Evolutionary conservation across 2,888 invertebrate species (phyloP), one percentile per base, ranked within the genome.

Genomic region (Muschampia plurimacula): DNA sequence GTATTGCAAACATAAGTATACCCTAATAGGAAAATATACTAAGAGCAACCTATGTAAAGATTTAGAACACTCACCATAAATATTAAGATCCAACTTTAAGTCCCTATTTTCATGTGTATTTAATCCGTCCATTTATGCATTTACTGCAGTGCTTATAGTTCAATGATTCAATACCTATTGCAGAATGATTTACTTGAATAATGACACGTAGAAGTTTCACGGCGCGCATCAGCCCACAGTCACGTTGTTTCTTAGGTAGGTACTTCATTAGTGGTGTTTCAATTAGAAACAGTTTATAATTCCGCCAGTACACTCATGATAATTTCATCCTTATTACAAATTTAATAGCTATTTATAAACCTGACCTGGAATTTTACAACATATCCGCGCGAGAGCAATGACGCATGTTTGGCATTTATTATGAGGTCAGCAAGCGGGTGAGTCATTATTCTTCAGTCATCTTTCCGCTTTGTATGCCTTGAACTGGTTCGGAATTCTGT

Each of bases 151-250:
- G 55, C 55, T n/a, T 52, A 49, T 6, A 15, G 13, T 15, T n/a
- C 15, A 52, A 15, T 52, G 2, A 52, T 52, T 32, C 32, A 41
- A 57, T 57, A 15, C 67, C 64, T 70, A 69, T 44, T 64, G 22
- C 9, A 41, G 68, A 59, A 15, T 22, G 49, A 52, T 52, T 4
- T 28, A 44, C 39, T 9, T 64, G 44, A 68, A 59, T n/a, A 6
- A 32, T 44, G 36, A 52, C 13, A 52, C 32, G 57, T 32, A 52
- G 49, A 60, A 22, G 36, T 57, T 15, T 65, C 65, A 28, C 60
- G 52, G 41, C 72, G 62, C 67, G 72, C 72, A 72, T 72, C 72
- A 72, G 72, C 72, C 72, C 72, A 72, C 72, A 63, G 12, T 46
- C 52, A 6, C 41, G 52, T 39, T 62, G 39, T 62, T 41, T n/a